Percentiles rank a stretch among this genome's conserved stretches.
phyloP scores from a whole-genome alignment of 2,797 vertebrate species.

The Hyperoplus lanceolatus region DNA sequence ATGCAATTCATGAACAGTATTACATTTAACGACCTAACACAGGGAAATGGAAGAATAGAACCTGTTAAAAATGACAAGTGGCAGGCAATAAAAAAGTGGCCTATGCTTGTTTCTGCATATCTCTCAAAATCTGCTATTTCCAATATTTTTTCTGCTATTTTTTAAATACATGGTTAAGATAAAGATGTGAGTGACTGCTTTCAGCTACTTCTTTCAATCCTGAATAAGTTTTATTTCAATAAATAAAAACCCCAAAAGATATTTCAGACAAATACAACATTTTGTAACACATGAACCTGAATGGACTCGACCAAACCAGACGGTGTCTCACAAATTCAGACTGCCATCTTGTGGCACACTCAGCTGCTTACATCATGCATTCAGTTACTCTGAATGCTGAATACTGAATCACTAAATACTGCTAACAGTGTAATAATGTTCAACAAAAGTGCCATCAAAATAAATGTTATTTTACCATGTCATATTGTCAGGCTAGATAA shows the following conservation, averaged over 20 bases:
- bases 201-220: not conserved
- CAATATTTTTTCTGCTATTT: not conserved
- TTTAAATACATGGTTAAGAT: not conserved
- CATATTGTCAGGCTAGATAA: not conserved
- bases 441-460: not conserved
- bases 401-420: no score
- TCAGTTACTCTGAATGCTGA: not conserved
- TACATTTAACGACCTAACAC: not conserved
- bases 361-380: not conserved
- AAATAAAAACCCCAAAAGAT: not conserved
- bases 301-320: not conserved
- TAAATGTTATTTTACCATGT: not conserved
- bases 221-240: not conserved
- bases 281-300: not conserved
- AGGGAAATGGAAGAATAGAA: not conserved
- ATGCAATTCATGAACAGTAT: not conserved
- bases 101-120: not conserved
- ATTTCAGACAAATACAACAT: no score
- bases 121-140: not conserved
- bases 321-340: not conserved
- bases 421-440: not conserved
- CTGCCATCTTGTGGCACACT: slow-evolving; percentile 62
- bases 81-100: not conserved
- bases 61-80: not conserved
- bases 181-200: not conserved